These are phyloP conservation scores for Clostera curtula DNA, from an alignment of 2,888 invertebrate species.

Conservation along the genomic window DNA sequence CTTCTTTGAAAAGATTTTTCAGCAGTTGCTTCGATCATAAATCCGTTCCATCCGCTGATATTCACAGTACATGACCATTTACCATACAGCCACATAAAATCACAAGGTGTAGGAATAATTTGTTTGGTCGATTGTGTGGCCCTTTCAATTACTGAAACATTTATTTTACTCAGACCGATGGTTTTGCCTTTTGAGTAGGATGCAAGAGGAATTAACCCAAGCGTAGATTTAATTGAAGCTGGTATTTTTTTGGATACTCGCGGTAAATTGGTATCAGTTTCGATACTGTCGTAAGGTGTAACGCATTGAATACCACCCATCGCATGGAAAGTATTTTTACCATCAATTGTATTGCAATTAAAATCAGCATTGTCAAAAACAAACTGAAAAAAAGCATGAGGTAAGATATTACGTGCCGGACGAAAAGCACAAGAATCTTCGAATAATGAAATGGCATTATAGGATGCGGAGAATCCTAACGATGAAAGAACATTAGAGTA, in stretches of 20 bases:
- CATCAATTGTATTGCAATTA: conserved; percentile 12
- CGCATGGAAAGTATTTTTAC: conserved; percentile 12
- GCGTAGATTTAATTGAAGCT: conserved; percentile 5
- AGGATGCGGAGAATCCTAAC: no score
- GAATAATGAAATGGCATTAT: no score
- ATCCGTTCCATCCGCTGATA: conserved; percentile 40
- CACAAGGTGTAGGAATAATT: conserved; percentile 5
- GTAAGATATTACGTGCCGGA: no score
- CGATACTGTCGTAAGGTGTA: conserved; percentile 7
- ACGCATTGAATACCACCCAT: conserved; percentile 15
- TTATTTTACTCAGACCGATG: conserved; percentile 5
- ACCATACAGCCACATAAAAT: conserved; percentile 27
- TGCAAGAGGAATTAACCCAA: conserved; percentile 5
- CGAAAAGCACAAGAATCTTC: no score
- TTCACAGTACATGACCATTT: no score
- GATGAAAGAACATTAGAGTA: no score
- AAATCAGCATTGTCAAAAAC: conserved; percentile 16
- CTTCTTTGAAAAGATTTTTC: conserved; percentile 20
- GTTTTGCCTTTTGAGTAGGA: conserved; percentile 12
- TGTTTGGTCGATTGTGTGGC: conserved; percentile 4
- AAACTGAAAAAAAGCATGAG: conserved; percentile 6
- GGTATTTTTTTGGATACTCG: conserved; percentile 4
- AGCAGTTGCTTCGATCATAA: conserved; percentile 27
- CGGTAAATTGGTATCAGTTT: not conserved
- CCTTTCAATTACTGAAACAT: conserved; percentile 5